These are phyloP conservation scores for Heliothis peltigera DNA, from an alignment of 2,888 invertebrate genomes.

Conservation along the genomic window DNA sequence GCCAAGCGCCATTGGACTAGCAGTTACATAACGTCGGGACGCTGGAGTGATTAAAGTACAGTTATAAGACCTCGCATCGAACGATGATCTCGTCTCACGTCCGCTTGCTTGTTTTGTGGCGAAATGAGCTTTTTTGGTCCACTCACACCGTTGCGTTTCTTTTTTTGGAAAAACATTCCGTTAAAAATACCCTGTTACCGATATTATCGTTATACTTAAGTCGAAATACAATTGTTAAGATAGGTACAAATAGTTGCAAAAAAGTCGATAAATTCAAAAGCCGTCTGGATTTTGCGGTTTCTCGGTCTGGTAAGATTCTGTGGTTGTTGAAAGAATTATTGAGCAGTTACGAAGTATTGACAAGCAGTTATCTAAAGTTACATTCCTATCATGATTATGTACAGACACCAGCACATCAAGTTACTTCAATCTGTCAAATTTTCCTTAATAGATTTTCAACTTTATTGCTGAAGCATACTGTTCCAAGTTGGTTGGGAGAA, in stretches of 20 bases:
- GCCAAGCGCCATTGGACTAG: conserved; percentile 84
- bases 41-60: conserved; percentile 84
- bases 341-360: background rate
- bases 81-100: conserved; percentile 84
- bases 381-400: background rate
- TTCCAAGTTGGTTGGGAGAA: too few relatives aligned
- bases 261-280: conserved; percentile 13
- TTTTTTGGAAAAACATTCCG: conserved; percentile 52
- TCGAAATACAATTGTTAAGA: conserved; percentile 10
- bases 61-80: conserved; percentile 87
- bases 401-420: too few relatives aligned
- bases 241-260: conserved; percentile 19
- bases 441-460: too few relatives aligned
- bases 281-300: conserved; percentile 1
- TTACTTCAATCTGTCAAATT: too few relatives aligned
- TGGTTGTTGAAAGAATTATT: background rate
- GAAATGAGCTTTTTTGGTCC: conserved; percentile 84
- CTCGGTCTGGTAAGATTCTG: background rate
- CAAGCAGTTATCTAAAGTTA: background rate
- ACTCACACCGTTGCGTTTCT: conserved; percentile 72
- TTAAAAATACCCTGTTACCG: conserved; percentile 56
- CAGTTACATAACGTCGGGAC: conserved; percentile 85
- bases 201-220: conserved; percentile 33
- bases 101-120: conserved; percentile 85
- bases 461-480: too few relatives aligned